Evolutionary conservation across 1,140 invertebrate genomes (phyloP).

Genomic region (Pristionchus pacificus): DNA sequence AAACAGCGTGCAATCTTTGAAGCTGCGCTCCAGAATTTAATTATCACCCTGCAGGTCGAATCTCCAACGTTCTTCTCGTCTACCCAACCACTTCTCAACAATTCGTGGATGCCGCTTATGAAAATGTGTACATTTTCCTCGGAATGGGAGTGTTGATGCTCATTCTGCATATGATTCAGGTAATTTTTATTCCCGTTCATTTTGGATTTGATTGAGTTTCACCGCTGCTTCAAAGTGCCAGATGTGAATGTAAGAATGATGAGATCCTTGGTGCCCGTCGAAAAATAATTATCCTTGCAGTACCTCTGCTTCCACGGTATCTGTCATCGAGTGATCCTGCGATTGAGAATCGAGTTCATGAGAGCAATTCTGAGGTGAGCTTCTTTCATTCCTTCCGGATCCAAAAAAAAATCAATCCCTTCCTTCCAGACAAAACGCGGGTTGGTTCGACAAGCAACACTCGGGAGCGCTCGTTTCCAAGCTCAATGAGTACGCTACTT

Average conservation of each 20-base stretch:
- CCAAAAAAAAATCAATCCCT: no score
- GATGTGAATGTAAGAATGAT: not conserved
- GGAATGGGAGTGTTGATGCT: constrained; percentile 31
- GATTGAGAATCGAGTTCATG: constrained; percentile 70
- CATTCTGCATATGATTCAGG: constrained; percentile 34
- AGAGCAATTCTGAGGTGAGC: constrained; percentile 71
- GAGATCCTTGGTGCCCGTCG: no score
- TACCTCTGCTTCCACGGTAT: constrained; percentile 58
- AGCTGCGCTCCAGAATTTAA: no score
- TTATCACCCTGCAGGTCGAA: constrained; percentile 24
- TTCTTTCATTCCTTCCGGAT: no score
- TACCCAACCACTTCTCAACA: constrained; percentile 11
- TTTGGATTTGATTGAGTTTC: constrained; percentile 30
- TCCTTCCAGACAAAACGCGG: constrained; percentile 82
- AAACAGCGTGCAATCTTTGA: no score
- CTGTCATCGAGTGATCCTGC: constrained; percentile 66
- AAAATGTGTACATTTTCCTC: constrained; percentile 40
- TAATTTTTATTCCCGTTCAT: constrained; percentile 24
- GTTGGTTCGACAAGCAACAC: constrained; percentile 82
- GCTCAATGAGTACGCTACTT: constrained; percentile 77
- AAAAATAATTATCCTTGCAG: constrained; percentile 33
- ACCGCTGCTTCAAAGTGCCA: not conserved
- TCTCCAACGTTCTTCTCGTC: constrained; percentile 36
- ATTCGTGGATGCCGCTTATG: constrained; percentile 31
- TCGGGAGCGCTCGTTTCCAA: constrained; percentile 79